Percentiles rank a stretch among this genome's conserved stretches.
Evolutionary conservation across 1,140 invertebrate species (phyloP).

Genomic region (Vanessa atalanta): DNA sequence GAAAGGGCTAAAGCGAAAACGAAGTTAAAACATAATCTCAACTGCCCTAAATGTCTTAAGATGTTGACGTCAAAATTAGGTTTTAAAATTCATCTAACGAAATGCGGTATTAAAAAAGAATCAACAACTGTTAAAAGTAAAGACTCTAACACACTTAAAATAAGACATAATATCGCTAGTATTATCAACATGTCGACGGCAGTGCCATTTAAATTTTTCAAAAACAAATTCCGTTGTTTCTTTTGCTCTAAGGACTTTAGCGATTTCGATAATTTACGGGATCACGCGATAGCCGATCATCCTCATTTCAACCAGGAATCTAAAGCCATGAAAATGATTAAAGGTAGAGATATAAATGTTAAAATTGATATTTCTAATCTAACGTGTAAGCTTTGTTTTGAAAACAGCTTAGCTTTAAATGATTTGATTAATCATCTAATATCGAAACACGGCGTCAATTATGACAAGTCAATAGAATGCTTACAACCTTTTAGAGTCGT

Average conservation of each 20-base stretch:
- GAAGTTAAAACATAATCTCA: slow-evolving; percentile 37
- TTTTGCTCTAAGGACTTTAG: slow-evolving; percentile 64
- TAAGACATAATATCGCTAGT: slow-evolving; percentile 57
- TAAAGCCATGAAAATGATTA: slow-evolving; percentile 57
- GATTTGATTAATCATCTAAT: slow-evolving; percentile 56
- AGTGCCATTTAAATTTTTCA: slow-evolving; percentile 64
- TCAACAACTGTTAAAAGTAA: slow-evolving; percentile 11
- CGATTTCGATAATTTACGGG: slow-evolving; percentile 51
- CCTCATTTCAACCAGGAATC: slow-evolving; percentile 55
- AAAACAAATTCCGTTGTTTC: slow-evolving; percentile 65
- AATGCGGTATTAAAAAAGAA: slow-evolving; percentile 34
- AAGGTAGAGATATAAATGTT: slow-evolving; percentile 52
- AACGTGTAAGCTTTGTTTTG: slow-evolving; percentile 61
- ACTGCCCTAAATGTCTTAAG: slow-evolving; percentile 35
- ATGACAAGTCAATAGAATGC: slow-evolving; percentile 47
- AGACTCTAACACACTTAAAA: slow-evolving; percentile 40
- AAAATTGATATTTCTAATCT: slow-evolving; percentile 63
- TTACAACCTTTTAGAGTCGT: slow-evolving; percentile 58
- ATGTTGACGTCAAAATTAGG: slow-evolving; percentile 40
- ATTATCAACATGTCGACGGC: slow-evolving; percentile 67
- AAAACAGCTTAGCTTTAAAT: slow-evolving; percentile 45
- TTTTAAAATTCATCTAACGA: slow-evolving; percentile 35
- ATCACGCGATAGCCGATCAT: slow-evolving; percentile 56
- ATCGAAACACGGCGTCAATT: slow-evolving; percentile 51
- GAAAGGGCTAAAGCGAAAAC: neutral